Percentiles rank a stretch among this genome's conserved stretches.
phyloP scores from a whole-genome alignment of 2,113 vertebrate genomes.

The Bos taurus region DNA sequence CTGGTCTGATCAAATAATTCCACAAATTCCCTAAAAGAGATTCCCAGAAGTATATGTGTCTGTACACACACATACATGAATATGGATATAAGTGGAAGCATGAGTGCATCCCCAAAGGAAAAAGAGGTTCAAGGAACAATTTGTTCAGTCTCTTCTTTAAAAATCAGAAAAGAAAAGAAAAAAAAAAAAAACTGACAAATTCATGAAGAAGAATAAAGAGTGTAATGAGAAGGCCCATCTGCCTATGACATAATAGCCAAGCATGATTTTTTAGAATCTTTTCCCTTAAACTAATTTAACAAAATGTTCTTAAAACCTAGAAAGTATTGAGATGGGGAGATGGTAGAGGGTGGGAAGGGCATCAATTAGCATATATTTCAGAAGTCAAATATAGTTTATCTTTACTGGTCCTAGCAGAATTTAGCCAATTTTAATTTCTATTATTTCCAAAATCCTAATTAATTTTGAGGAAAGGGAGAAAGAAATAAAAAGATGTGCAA shows the following conservation, averaged over 20 bases:
- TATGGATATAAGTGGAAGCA: not conserved
- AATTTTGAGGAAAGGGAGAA: constrained; percentile 10
- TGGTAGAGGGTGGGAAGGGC: not conserved
- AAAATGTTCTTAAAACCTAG: constrained; percentile 64
- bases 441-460: constrained; percentile 41
- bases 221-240: constrained; percentile 65
- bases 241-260: constrained; percentile 69
- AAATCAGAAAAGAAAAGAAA: constrained; percentile 2
- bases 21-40: not conserved
- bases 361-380: constrained; percentile 12
- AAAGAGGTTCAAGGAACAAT: constrained; percentile 44
- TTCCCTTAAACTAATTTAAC: constrained; percentile 59
- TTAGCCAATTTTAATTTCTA: constrained; percentile 22
- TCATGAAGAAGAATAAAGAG: constrained; percentile 62
- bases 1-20: constrained; percentile 13
- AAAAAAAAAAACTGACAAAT: constrained; percentile 48
- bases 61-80: not conserved
- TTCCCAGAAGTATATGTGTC: not conserved
- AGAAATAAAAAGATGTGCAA: not conserved
- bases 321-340: not conserved
- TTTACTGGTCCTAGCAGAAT: not conserved
- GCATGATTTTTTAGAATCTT: constrained; percentile 56
- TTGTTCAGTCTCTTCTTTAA: constrained; percentile 31
- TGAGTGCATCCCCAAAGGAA: not conserved
- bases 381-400: constrained; percentile 30